These are phyloP conservation scores for Cryptotermes secundus DNA, from an alignment of 1,140 invertebrate species.

Conservation along the genomic window DNA sequence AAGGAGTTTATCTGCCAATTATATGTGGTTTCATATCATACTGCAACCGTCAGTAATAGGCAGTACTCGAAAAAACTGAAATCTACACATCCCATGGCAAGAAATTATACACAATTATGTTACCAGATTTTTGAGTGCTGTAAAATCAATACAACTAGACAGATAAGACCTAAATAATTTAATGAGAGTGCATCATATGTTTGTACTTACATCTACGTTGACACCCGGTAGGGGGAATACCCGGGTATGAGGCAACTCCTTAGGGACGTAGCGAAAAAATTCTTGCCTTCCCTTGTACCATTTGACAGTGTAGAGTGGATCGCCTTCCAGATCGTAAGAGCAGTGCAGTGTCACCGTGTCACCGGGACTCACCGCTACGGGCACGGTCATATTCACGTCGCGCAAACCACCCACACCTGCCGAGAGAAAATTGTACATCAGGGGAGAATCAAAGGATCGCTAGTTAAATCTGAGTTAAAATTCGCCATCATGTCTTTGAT, in stretches of 20 bases:
- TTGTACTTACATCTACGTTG: conserved; percentile 70
- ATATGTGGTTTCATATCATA: too few species aligned
- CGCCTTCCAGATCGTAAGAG: conserved; percentile 45
- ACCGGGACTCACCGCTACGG: conserved; percentile 39
- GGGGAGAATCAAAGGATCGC: too few species aligned
- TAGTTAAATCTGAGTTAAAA: too few species aligned
- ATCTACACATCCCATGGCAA: too few species aligned
- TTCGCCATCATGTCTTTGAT: too few species aligned
- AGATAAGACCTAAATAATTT: neutral
- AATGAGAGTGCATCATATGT: neutral
- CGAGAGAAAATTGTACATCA: neutral
- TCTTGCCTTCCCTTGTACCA: conserved; percentile 79
- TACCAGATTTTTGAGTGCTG: too few species aligned
- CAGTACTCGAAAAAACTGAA: too few species aligned
- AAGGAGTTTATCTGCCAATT: neutral
- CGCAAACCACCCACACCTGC: conserved; percentile 42
- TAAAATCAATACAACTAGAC: too few species aligned
- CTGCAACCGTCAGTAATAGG: too few species aligned
- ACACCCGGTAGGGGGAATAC: conserved; percentile 69
- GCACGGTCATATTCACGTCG: conserved; percentile 41
- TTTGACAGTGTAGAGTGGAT: conserved; percentile 75
- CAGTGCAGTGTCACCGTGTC: conserved; percentile 41
- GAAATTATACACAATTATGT: too few species aligned
- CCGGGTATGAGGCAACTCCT: conserved; percentile 66
- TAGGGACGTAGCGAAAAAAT: conserved; percentile 70